A percentile compares a stretch with the other conserved stretches of the same genome.
phyloP scores from a whole-genome alignment of 2,797 vertebrate species.

The Onychomys arenicola region DNA sequence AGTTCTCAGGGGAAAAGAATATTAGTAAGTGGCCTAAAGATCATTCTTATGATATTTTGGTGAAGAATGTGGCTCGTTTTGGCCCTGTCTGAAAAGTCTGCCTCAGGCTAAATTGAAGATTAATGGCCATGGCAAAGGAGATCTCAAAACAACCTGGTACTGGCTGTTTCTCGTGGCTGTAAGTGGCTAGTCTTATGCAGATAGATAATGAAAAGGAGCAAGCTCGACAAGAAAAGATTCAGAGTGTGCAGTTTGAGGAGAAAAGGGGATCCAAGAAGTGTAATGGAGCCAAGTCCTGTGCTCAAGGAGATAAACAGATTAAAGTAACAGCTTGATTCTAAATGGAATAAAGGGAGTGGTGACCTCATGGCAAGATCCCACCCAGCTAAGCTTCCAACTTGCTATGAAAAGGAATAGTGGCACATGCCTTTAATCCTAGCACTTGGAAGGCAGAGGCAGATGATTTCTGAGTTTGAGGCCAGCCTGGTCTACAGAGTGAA shows the following conservation, averaged over 20 bases:
- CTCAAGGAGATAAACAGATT: background rate
- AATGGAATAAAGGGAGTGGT: background rate
- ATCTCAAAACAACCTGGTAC: background rate
- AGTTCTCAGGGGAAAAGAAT: background rate
- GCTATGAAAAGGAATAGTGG: background rate
- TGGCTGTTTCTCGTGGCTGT: background rate
- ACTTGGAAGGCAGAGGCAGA: background rate
- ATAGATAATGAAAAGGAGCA: background rate
- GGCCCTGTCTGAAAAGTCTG: background rate
- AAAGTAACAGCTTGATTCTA: background rate
- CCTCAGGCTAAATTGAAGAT: background rate
- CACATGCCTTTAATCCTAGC: background rate
- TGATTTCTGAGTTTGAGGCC: background rate
- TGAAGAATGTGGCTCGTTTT: background rate
- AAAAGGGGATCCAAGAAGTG: background rate
- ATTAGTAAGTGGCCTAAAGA: background rate
- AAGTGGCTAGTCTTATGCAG: background rate
- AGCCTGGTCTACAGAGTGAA: background rate
- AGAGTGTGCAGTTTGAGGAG: background rate
- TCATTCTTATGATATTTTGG: background rate
- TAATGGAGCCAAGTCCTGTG: background rate
- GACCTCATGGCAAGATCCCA: background rate
- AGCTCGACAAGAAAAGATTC: background rate
- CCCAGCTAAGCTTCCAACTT: background rate
- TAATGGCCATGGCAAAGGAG: background rate